These are phyloP conservation scores for Pagetopsis macropterus DNA, from an alignment of 2,797 vertebrate species.

Conservation along the genomic window DNA sequence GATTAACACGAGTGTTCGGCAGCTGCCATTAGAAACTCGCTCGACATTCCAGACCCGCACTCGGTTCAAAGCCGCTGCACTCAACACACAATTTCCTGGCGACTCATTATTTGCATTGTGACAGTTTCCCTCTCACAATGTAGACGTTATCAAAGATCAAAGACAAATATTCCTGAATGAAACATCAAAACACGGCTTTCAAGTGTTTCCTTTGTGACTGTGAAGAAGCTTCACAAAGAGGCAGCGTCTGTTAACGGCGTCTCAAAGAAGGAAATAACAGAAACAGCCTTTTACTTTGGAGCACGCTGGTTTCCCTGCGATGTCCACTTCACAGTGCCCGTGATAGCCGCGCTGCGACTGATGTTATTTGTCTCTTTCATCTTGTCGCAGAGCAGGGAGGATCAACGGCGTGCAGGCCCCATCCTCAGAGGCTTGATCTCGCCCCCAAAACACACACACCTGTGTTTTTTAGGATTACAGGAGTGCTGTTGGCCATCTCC, in stretches of 20 bases:
- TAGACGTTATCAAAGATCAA: conserved; percentile 71
- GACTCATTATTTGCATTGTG: conserved; percentile 64
- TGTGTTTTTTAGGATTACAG: conserved; percentile 64
- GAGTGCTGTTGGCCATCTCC: conserved; percentile 48
- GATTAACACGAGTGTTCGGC: conserved; percentile 23
- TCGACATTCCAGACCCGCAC: conserved; percentile 20
- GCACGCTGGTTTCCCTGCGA: conserved; percentile 59
- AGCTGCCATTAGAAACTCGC: conserved; percentile 25
- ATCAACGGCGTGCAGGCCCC: conserved; percentile 56
- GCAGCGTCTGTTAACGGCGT: conserved; percentile 48
- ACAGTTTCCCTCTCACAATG: conserved; percentile 54
- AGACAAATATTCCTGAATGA: conserved; percentile 65
- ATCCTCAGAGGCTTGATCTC: conserved; percentile 69
- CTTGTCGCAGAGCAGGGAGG: conserved; percentile 65
- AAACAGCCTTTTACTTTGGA: conserved; percentile 55
- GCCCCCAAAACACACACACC: conserved; percentile 68
- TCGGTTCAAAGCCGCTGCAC: conserved; percentile 49
- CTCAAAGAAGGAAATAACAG: conserved; percentile 69
- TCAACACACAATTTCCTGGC: conserved; percentile 21
- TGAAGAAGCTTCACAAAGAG: conserved; percentile 51
- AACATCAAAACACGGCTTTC: conserved; percentile 71
- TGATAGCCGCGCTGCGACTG: conserved; percentile 66
- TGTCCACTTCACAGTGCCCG: conserved; percentile 77
- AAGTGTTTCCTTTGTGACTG: conserved; percentile 67
- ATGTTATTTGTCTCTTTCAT: conserved; percentile 80